Evolutionary conservation across 2,113 vertebrate species (phyloP), one percentile per base, ranked within the genome.

Genomic region (Archocentrus centrarchus): DNA sequence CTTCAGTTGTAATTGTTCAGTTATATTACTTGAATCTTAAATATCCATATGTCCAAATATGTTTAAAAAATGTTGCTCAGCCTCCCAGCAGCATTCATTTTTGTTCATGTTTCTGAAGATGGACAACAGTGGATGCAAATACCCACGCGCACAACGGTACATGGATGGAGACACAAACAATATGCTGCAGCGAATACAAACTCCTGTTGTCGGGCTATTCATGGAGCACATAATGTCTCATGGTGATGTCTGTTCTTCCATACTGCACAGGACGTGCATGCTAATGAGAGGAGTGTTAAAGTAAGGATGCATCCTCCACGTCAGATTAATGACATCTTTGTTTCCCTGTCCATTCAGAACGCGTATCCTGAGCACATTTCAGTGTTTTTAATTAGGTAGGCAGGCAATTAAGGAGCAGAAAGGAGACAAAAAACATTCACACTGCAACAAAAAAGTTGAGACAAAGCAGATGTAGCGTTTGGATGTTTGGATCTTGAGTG

Each of bases 141-240:
- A 73, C 10, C 10, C 10, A 63, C 7, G 58, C 24, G 2, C 27
- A 37, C 32, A 20, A 64, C 30, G 68, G 75, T 30, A 76, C 59
- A 73, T 9, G 30, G n/a, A 11, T 14, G 37, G 55, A 58, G 35
- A 59, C 30, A 60, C 3, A 75, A 55, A 37, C 47, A 73, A 78
- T 55, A 41, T 58, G 35, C 17, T 7, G 35, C 66, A 20, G 24
- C 76, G 75, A 79, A 85, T 85, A 68, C 75, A 85, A 80, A 88
- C 20, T 24, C 18, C 75, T 44, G 32, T 61, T 32, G 76, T n/a
- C 18, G n/a, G 24, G 27, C 39, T 35, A 14, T 55, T 73, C 18
- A n/a, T 77, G 37, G 75, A 32, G 39, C 41, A 8, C 11, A 20
- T 30, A 61, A 61, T 50, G 79, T 75, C 24, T 76, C 24, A 30